Evolutionary conservation across 2,113 vertebrate species (phyloP).

Genomic region (Gnathonemus echidnorhynchus): DNA sequence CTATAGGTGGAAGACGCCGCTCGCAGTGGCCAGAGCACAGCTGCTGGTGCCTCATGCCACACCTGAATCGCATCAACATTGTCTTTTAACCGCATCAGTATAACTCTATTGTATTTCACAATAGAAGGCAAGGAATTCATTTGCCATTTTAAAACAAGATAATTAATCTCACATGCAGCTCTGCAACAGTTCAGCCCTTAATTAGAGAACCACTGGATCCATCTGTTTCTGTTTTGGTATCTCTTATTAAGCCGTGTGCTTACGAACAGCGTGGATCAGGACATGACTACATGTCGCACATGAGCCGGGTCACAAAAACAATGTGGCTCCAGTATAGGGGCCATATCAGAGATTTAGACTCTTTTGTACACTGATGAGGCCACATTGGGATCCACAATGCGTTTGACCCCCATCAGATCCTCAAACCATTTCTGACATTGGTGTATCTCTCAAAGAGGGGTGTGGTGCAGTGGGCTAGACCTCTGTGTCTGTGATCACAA

Average conservation of each 20-base stretch:
- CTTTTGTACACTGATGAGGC: background rate
- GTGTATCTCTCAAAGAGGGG: background rate
- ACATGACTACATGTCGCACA: background rate
- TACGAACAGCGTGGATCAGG: background rate
- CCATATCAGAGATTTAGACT: background rate
- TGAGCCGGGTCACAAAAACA: background rate
- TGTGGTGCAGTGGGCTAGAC: background rate
- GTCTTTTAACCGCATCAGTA: background rate
- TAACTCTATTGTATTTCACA: background rate
- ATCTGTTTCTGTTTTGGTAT: background rate
- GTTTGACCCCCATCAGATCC: background rate
- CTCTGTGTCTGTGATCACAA: background rate
- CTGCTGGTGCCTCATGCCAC: background rate
- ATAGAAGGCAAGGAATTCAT: background rate
- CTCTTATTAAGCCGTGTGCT: background rate
- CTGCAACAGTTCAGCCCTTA: background rate
- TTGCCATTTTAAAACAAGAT: background rate
- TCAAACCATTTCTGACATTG: background rate
- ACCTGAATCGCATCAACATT: background rate
- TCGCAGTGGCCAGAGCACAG: background rate
- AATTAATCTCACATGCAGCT: background rate
- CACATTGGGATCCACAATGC: background rate
- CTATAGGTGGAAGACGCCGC: background rate
- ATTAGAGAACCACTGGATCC: background rate
- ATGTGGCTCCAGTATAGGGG: background rate